Conservation (phyloP, 2,888 invertebrate genomes). For the Chironomus tentans region DNA sequence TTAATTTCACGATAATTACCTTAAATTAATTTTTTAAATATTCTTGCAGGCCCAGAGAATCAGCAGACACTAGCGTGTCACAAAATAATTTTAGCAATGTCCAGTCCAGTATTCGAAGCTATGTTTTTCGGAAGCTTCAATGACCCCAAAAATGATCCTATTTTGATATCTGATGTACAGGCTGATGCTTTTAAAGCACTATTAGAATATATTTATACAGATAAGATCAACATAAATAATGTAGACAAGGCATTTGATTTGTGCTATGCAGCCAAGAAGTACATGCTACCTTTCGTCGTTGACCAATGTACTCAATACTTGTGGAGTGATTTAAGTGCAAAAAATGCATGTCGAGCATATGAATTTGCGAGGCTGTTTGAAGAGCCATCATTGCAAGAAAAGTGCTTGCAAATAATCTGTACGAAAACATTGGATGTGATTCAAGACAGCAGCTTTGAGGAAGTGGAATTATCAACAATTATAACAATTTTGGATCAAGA, state of each 20-base stretch:
- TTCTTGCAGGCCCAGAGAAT: conserved; percentile 50
- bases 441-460: conserved; percentile 65
- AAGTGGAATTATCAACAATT: conserved; percentile 65
- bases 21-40: conserved; percentile 73
- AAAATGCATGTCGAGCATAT: conserved; percentile 75
- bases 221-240: conserved; percentile 66
- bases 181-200: conserved; percentile 77
- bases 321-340: conserved; percentile 59
- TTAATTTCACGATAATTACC: conserved; percentile 52
- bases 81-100: conserved; percentile 74
- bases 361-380: conserved; percentile 81
- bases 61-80: conserved; percentile 66
- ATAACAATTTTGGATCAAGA: conserved; percentile 67
- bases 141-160: conserved; percentile 50
- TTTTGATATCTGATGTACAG: conserved; percentile 73
- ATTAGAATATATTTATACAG: conserved; percentile 76
- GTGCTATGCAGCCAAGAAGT: conserved; percentile 82
- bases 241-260: conserved; percentile 81
- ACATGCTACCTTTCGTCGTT: conserved; percentile 74
- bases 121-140: conserved; percentile 59
- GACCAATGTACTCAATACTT: conserved; percentile 73
- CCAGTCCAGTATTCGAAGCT: conserved; percentile 79
- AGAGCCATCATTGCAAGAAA: conserved; percentile 69
- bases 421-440: conserved; percentile 67
- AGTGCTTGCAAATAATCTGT: conserved; percentile 71